These are phyloP conservation scores for Diuraphis noxia DNA, from an alignment of 1,140 invertebrate species.

Conservation along the genomic window DNA sequence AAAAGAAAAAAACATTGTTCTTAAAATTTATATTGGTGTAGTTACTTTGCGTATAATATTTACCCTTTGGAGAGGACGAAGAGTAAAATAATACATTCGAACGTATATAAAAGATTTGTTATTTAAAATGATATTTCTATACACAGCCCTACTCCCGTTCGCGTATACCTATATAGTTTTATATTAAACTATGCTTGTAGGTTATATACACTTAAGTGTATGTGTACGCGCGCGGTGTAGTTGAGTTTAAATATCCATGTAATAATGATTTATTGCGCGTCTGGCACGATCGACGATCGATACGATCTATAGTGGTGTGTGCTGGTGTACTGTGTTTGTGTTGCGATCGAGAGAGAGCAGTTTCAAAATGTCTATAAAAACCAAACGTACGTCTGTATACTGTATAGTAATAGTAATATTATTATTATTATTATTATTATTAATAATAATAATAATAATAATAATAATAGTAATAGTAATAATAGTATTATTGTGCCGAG, in stretches of 20 bases:
- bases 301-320: conserved; percentile 27
- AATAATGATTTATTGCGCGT: conserved; percentile 48
- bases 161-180: neutral
- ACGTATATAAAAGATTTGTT: neutral
- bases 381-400: neutral
- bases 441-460: neutral
- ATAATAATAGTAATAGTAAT: neutral
- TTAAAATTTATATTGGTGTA: neutral
- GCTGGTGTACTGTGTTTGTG: conserved; percentile 2
- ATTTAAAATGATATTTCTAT: conserved; percentile 2
- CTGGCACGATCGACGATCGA: conserved; percentile 51
- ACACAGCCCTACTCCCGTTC: neutral
- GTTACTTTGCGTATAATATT: neutral
- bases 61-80: neutral
- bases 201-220: too few relatives aligned
- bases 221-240: neutral
- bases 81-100: neutral
- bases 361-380: conserved; percentile 28
- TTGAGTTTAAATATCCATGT: conserved; percentile 30
- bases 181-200: too few relatives aligned
- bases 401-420: neutral
- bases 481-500: neutral
- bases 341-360: conserved; percentile 16
- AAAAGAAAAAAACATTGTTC: neutral
- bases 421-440: neutral